Conservation (phyloP, 2,797 vertebrate genomes). For the Rhinophrynus dorsalis region DNA sequence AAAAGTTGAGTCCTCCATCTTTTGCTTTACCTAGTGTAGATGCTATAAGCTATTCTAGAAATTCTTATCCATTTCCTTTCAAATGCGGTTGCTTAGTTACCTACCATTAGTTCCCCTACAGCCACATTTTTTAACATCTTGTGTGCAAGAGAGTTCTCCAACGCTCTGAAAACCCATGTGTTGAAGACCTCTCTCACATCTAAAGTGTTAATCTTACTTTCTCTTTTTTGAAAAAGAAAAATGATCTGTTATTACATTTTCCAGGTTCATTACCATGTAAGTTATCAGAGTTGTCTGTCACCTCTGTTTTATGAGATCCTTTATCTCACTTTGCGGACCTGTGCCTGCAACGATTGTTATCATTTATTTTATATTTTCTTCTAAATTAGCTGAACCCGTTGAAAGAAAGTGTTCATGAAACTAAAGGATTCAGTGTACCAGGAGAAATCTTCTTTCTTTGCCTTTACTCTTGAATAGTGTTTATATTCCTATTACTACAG, state of each 20-base stretch:
- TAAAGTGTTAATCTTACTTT: conserved; percentile 49
- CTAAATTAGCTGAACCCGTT: background rate
- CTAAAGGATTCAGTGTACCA: background rate
- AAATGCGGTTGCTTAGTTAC: conserved; percentile 42
- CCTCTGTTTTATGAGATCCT: conserved; percentile 11
- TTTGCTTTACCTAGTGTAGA: too few relatives aligned
- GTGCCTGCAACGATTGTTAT: background rate
- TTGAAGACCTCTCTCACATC: too few relatives aligned
- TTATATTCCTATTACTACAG: too few relatives aligned
- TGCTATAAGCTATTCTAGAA: too few relatives aligned
- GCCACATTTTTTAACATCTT: conserved; percentile 35
- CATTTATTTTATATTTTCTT: conserved; percentile 1
- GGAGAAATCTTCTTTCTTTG: background rate
- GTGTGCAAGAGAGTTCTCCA: too few relatives aligned
- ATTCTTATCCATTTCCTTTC: background rate
- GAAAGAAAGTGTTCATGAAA: background rate
- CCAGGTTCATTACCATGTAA: conserved; percentile 1
- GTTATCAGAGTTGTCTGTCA: conserved; percentile 24
- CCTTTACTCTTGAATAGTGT: background rate
- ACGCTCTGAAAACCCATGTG: too few relatives aligned
- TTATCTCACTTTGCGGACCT: background rate
- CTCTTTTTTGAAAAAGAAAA: conserved; percentile 46
- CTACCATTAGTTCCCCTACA: conserved; percentile 40
- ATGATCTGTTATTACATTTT: conserved; percentile 44
- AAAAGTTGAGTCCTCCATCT: too few relatives aligned